A percentile compares a stretch with the other conserved stretches of the same genome.
phyloP scores from a whole-genome alignment of 2,113 vertebrate species.

The Urocitellus parryii region DNA sequence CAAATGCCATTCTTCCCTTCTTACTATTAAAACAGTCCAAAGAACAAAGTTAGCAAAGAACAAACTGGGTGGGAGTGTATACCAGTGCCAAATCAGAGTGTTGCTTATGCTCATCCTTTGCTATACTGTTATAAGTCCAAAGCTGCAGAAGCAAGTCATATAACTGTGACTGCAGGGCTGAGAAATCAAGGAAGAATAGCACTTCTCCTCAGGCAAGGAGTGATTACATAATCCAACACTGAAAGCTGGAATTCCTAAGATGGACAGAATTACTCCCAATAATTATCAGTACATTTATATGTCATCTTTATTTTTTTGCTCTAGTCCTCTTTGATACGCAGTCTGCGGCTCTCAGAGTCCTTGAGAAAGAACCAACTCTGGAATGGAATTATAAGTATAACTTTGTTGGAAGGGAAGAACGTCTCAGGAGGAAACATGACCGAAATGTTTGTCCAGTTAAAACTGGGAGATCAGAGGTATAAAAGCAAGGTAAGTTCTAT shows the following conservation, averaged over 20 bases:
- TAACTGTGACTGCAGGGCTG: not conserved
- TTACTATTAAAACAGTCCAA: not conserved
- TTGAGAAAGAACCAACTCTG: slow-evolving; percentile 93
- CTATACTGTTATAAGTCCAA: not conserved
- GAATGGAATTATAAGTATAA: slow-evolving; percentile 92
- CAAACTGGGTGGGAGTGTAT: not conserved
- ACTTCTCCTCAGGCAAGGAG: not conserved
- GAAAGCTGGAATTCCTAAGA: not conserved
- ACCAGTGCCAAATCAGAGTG: not conserved
- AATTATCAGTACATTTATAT: not conserved
- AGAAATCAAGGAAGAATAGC: not conserved
- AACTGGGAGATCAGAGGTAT: slow-evolving; percentile 95
- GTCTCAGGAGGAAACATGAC: slow-evolving; percentile 89
- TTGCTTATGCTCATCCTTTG: not conserved
- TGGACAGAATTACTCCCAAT: not conserved
- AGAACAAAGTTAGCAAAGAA: not conserved
- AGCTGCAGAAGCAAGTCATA: not conserved
- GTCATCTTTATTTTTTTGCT: slow-evolving; percentile 60
- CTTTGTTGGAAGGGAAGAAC: slow-evolving; percentile 94
- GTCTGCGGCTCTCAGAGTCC: slow-evolving; percentile 86
- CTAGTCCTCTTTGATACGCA: slow-evolving; percentile 86
- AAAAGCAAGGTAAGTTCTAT: slow-evolving; percentile 94
- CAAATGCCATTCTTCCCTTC: not conserved
- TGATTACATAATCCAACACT: not conserved
- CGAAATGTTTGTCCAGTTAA: slow-evolving; percentile 94